A percentile compares a stretch with the other conserved stretches of the same genome.
These are phyloP conservation scores for Lasioglossum pauxillum DNA, from an alignment of 2,888 invertebrate genomes.

Conservation along the genomic window DNA sequence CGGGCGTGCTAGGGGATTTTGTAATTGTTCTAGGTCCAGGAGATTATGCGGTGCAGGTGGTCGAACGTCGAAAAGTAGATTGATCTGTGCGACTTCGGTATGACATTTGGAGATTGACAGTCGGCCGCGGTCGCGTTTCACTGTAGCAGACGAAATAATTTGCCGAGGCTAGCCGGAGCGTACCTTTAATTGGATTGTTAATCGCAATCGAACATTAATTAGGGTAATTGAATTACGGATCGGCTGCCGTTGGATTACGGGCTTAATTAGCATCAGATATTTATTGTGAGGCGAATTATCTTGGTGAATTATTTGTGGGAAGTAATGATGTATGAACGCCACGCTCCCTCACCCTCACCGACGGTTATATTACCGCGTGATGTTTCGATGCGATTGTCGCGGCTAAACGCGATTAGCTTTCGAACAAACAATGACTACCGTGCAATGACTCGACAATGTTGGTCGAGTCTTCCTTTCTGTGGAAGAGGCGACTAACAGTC, in stretches of 20 bases:
- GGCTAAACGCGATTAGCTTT: conserved; percentile 22
- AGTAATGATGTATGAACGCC: conserved; percentile 55
- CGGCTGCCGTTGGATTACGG: conserved; percentile 46
- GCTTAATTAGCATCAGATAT: conserved; percentile 62
- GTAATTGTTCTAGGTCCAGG: not conserved
- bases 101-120: conserved; percentile 30
- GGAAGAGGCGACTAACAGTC: not conserved
- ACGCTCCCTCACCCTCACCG: not conserved
- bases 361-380: conserved; percentile 22
- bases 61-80: not conserved
- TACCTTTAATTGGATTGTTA: conserved; percentile 64
- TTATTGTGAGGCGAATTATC: conserved; percentile 60
- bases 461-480: not conserved
- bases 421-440: not conserved
- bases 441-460: not conserved
- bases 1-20: not conserved
- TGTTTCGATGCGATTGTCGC: conserved; percentile 14
- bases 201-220: conserved; percentile 62
- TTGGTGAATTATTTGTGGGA: conserved; percentile 58
- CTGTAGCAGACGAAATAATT: conserved; percentile 49
- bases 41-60: not conserved
- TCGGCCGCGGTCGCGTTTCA: conserved; percentile 32
- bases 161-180: conserved; percentile 15
- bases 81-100: not conserved
- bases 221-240: conserved; percentile 63